Evolutionary conservation across 2,888 invertebrate species (phyloP).

Genomic region (Hirtodrosophila duncani): DNA sequence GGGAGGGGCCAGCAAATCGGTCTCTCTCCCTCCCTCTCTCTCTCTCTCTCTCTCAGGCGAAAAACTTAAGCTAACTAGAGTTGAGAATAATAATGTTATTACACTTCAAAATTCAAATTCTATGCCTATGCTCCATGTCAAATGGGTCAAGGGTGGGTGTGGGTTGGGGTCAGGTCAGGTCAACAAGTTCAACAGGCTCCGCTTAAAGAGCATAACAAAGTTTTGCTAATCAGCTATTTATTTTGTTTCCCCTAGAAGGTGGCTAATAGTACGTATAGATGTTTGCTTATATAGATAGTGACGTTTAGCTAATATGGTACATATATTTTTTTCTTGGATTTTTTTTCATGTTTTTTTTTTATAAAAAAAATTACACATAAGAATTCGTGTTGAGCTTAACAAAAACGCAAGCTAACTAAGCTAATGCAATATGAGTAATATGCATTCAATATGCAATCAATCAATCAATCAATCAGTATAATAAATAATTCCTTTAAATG

Average conservation of each 20-base stretch:
- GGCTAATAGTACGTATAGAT: slow-evolving; percentile 31
- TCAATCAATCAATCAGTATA: slow-evolving; percentile 34
- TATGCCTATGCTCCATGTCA: slow-evolving; percentile 6
- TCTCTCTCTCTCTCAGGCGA: no score
- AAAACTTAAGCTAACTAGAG: slow-evolving; percentile 36
- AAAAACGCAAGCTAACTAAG: slow-evolving; percentile 78
- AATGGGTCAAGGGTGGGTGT: no score
- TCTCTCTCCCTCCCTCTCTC: no score
- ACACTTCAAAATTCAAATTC: slow-evolving; percentile 2
- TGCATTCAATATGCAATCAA: slow-evolving; percentile 28
- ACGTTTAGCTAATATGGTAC: slow-evolving; percentile 66
- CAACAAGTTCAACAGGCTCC: slow-evolving; percentile 60
- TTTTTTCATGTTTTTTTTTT: slow-evolving; percentile 49
- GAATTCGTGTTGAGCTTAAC: slow-evolving; percentile 75
- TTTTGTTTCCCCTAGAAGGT: slow-evolving; percentile 15
- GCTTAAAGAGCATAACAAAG: slow-evolving; percentile 47
- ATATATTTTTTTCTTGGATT: slow-evolving; percentile 43
- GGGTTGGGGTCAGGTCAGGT: no score
- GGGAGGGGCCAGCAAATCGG: no score
- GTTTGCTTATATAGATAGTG: slow-evolving; percentile 30
- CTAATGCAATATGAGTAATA: slow-evolving; percentile 46
- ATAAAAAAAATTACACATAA: slow-evolving; percentile 56
- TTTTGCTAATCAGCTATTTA: slow-evolving; percentile 24
- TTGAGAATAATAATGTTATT: slow-evolving; percentile 17
- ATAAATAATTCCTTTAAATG: slow-evolving; percentile 50